These are phyloP conservation scores for Mastomys natalensis DNA, from an alignment of 2,113 vertebrate species.

Conservation along the genomic window DNA sequence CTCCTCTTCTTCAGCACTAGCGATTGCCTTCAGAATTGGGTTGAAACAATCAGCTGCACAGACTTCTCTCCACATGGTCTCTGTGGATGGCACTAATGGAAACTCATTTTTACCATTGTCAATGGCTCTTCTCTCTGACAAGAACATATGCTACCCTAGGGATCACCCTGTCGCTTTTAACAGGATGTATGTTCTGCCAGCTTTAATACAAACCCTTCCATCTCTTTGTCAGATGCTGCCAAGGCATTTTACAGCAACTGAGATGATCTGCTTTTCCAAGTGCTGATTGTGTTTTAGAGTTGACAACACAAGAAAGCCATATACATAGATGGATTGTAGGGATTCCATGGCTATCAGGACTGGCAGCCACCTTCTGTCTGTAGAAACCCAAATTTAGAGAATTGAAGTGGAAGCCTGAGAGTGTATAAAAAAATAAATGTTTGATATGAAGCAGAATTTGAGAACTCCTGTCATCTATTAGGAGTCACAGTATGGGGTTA, in stretches of 20 bases:
- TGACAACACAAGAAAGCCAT: not conserved
- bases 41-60: not conserved
- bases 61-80: not conserved
- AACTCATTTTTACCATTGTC: not conserved
- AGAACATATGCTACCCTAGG: not conserved
- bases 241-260: not conserved
- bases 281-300: constrained; percentile 38
- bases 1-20: not conserved
- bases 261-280: not conserved
- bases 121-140: not conserved
- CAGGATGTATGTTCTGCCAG: not conserved
- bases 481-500: not conserved
- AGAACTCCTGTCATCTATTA: not conserved
- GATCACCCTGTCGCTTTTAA: not conserved
- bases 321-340: not conserved
- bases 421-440: not conserved
- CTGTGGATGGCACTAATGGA: not conserved
- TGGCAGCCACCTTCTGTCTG: not conserved
- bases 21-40: not conserved
- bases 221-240: constrained; percentile 6
- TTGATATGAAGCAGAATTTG: not conserved
- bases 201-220: not conserved
- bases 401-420: not conserved
- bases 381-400: not conserved
- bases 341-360: not conserved